Conservation (phyloP, 2,888 invertebrate species). For the Coleophora deauratella region DNA sequence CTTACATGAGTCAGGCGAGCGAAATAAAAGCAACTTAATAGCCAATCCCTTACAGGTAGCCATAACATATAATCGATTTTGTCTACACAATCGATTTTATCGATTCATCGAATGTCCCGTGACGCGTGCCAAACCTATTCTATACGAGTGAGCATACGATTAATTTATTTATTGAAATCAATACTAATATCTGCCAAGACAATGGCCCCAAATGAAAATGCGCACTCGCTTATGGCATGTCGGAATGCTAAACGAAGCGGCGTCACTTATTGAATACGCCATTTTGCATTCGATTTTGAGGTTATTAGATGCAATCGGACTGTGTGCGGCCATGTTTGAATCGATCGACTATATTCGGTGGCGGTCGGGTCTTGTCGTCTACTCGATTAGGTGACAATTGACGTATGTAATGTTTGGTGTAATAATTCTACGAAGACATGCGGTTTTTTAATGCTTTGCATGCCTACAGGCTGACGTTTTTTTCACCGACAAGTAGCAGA, state of each 20-base stretch:
- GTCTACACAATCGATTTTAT: slow-evolving; percentile 44
- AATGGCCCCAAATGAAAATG: slow-evolving; percentile 72
- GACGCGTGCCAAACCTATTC: slow-evolving; percentile 69
- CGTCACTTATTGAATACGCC: slow-evolving; percentile 68
- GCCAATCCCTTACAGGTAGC: slow-evolving; percentile 41
- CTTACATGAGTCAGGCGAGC: slow-evolving; percentile 55
- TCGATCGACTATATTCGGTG: slow-evolving; percentile 52
- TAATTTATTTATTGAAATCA: slow-evolving; percentile 75
- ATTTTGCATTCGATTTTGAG: slow-evolving; percentile 72
- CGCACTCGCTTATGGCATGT: slow-evolving; percentile 67
- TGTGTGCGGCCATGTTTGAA: slow-evolving; percentile 64
- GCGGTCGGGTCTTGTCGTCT: slow-evolving; percentile 42
- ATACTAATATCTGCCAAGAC: slow-evolving; percentile 71
- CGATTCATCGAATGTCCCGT: slow-evolving; percentile 57
- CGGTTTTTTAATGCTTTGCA: slow-evolving; percentile 17
- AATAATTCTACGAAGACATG: slow-evolving; percentile 54
- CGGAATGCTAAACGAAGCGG: slow-evolving; percentile 69
- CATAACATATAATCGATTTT: no score
- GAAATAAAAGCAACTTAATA: slow-evolving; percentile 45
- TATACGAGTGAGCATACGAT: slow-evolving; percentile 63
- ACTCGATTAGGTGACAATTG: slow-evolving; percentile 49
- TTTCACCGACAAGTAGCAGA: no score
- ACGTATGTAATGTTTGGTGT: slow-evolving; percentile 48
- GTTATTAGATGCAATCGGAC: slow-evolving; percentile 74
- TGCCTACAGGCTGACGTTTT: no score